phyloP scores from a whole-genome alignment of 1,140 invertebrate species.

The Cecropterus lyciades region DNA sequence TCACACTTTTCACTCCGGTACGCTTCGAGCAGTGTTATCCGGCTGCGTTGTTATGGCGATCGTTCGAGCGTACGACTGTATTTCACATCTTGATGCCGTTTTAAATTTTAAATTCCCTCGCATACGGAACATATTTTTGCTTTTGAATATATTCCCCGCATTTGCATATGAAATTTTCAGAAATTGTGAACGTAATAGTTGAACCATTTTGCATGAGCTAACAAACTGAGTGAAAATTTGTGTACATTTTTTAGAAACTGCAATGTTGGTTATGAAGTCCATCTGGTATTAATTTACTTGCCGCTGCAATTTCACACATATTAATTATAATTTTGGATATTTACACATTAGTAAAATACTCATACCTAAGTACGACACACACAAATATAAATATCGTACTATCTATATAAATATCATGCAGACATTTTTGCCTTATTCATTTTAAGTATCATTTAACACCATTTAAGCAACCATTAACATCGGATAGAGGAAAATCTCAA shows the following conservation, averaged over 20 bases:
- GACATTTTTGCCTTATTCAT: too few relatives aligned
- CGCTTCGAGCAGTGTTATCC: slow-evolving; percentile 22
- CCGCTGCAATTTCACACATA: too few relatives aligned
- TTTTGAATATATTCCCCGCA: slow-evolving; percentile 12
- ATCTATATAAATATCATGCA: too few relatives aligned
- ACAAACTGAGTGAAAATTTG: neutral
- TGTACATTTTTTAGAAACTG: neutral
- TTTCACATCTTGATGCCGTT: slow-evolving; percentile 29
- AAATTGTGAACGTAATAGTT: neutral
- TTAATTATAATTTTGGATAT: too few relatives aligned
- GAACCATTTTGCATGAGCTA: neutral
- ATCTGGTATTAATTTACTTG: neutral
- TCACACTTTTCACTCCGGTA: slow-evolving; percentile 41
- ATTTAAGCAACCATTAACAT: too few relatives aligned
- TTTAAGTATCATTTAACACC: too few relatives aligned
- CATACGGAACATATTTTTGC: slow-evolving; percentile 21
- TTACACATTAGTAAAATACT: too few relatives aligned
- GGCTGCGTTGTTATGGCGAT: slow-evolving; percentile 29
- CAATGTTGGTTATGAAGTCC: neutral
- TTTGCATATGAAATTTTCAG: slow-evolving; percentile 1
- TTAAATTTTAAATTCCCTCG: slow-evolving; percentile 26
- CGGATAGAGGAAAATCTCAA: too few relatives aligned
- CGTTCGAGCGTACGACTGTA: slow-evolving; percentile 35
- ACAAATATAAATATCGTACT: too few relatives aligned
- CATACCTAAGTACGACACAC: too few relatives aligned